Percentiles rank a stretch among this genome's conserved stretches.
phyloP scores from a whole-genome alignment of 2,888 invertebrate species.

The Euspilapteryx auroguttella region DNA sequence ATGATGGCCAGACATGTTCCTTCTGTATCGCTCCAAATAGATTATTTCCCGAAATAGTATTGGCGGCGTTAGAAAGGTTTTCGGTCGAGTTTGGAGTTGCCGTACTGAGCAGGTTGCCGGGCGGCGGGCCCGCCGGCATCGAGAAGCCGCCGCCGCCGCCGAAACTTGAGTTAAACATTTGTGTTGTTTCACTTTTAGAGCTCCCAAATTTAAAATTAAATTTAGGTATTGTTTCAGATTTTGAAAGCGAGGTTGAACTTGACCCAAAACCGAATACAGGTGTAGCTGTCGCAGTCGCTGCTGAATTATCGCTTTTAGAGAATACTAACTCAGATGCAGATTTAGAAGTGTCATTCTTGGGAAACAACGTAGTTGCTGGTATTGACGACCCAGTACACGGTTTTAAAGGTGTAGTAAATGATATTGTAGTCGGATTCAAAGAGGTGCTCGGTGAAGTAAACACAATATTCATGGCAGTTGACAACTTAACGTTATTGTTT shows the following conservation, averaged over 20 bases:
- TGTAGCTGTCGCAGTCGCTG: slow-evolving; percentile 10
- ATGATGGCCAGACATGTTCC: slow-evolving; percentile 25
- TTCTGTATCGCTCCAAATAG: too few relatives aligned
- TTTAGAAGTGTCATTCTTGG: too few relatives aligned
- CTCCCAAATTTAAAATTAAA: slow-evolving; percentile 28
- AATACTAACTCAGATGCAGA: slow-evolving; percentile 5
- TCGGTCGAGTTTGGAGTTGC: slow-evolving; percentile 3
- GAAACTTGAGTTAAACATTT: slow-evolving; percentile 15
- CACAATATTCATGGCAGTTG: too few relatives aligned
- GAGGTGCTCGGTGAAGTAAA: too few relatives aligned
- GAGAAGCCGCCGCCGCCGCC: slow-evolving; percentile 11
- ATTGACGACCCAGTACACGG: too few relatives aligned
- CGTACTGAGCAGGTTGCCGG: background rate
- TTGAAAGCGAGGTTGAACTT: slow-evolving; percentile 12
- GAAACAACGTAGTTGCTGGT: too few relatives aligned
- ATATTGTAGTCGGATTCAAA: too few relatives aligned
- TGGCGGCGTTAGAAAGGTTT: too few relatives aligned
- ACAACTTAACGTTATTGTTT: slow-evolving; percentile 9
- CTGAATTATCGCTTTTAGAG: slow-evolving; percentile 5
- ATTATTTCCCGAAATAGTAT: too few relatives aligned
- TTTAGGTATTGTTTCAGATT: slow-evolving; percentile 18
- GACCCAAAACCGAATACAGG: slow-evolving; percentile 28
- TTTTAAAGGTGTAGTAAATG: too few relatives aligned
- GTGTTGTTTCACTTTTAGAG: too few relatives aligned
- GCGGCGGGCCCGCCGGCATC: too few relatives aligned